Evolutionary conservation across 2,888 invertebrate genomes (phyloP).

Genomic region (Folsomia manolachei): DNA sequence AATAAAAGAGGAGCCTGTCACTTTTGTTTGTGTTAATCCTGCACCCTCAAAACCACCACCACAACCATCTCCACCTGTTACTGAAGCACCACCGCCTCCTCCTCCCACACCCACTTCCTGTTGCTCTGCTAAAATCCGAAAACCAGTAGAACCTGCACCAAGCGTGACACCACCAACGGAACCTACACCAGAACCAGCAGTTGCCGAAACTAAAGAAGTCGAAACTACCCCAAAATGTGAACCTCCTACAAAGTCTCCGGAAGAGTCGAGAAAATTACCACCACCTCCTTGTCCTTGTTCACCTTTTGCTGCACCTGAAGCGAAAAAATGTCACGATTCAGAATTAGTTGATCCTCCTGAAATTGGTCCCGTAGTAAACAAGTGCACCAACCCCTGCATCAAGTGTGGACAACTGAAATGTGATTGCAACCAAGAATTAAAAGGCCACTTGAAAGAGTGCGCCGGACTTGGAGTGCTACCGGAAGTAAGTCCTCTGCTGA

Average conservation of each 20-base stretch:
- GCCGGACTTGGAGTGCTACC: background rate
- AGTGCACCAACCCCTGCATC: background rate
- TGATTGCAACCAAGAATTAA: background rate
- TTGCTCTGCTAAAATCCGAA: too few species aligned
- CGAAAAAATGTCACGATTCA: too few species aligned
- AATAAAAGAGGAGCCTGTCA: constrained; percentile 21
- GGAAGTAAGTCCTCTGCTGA: background rate
- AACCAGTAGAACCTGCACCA: too few species aligned
- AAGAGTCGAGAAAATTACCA: background rate
- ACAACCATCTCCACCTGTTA: too few species aligned
- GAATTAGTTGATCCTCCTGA: background rate
- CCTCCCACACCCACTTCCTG: background rate
- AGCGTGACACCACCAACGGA: background rate
- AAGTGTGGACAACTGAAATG: background rate
- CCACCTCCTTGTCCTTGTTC: constrained; percentile 12
- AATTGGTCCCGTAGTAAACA: background rate
- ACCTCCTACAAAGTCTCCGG: background rate
- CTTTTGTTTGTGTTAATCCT: background rate
- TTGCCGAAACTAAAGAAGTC: constrained; percentile 4
- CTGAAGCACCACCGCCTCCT: background rate
- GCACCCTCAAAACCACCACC: background rate
- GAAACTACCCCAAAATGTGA: background rate
- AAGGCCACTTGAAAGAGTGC: background rate
- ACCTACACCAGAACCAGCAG: background rate
- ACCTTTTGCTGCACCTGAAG: background rate